Percentiles rank a stretch among this genome's conserved stretches.
Evolutionary conservation across 2,113 vertebrate species (phyloP).

Genomic region (Nansenia antarctica): DNA sequence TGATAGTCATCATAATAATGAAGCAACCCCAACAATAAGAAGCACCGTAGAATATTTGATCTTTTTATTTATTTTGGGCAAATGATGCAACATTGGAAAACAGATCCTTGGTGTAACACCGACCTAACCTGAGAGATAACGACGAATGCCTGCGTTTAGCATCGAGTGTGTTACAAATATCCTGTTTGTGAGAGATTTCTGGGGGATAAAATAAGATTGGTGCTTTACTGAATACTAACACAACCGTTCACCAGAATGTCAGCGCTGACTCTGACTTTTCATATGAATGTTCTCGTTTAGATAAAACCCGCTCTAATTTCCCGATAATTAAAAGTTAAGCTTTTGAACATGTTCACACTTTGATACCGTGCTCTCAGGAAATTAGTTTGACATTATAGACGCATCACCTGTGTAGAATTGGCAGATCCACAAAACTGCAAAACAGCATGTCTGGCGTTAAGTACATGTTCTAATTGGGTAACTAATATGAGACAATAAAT

Average conservation of each 20-base stretch:
- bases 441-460: neutral
- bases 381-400: slow-evolving; percentile 66
- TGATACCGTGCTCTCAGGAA: slow-evolving; percentile 51
- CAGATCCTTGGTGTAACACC: slow-evolving; percentile 43
- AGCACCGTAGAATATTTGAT: neutral
- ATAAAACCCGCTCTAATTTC: slow-evolving; percentile 39
- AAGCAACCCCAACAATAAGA: neutral
- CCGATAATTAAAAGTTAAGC: slow-evolving; percentile 53
- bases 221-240: too few relatives aligned
- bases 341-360: slow-evolving; percentile 37
- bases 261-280: slow-evolving; percentile 14
- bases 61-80: neutral
- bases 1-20: neutral
- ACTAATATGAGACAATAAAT: neutral
- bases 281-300: slow-evolving; percentile 26
- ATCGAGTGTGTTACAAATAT: slow-evolving; percentile 2
- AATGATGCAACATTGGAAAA: neutral
- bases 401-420: slow-evolving; percentile 57
- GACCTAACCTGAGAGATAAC: too few relatives aligned
- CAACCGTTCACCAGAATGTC: slow-evolving; percentile 30
- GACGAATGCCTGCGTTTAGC: too few relatives aligned
- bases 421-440: slow-evolving; percentile 5
- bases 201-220: too few relatives aligned
- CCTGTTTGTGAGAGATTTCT: slow-evolving; percentile 5
- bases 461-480: neutral